Percentiles rank a stretch among this genome's conserved stretches.
Evolutionary conservation across 2,888 invertebrate genomes (phyloP).

Genomic region (Leptinotarsa rubiginosa): DNA sequence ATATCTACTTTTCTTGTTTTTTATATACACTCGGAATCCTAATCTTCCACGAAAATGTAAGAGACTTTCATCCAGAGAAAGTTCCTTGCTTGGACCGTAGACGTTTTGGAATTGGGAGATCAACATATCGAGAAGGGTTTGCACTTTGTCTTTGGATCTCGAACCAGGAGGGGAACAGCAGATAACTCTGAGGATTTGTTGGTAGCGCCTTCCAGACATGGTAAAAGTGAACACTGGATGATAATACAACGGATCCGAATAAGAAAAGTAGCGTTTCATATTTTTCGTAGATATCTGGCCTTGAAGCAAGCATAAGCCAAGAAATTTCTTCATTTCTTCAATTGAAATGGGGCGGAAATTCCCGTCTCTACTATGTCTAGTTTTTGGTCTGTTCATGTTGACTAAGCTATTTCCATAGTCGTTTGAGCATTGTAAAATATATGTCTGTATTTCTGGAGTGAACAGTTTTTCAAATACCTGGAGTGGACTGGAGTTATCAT

Average conservation of each 20-base stretch:
- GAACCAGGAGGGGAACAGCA: conserved; percentile 16
- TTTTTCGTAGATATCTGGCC: conserved; percentile 34
- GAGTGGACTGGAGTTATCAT: conserved; percentile 31
- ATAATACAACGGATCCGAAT: conserved; percentile 29
- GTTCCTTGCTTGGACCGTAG: conserved; percentile 25
- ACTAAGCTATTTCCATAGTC: conserved; percentile 24
- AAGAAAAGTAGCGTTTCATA: conserved; percentile 32
- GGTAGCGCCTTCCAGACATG: conserved; percentile 30
- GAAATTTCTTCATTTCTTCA: conserved; percentile 40
- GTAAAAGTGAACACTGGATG: no score
- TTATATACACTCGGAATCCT: conserved; percentile 29
- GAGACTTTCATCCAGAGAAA: conserved; percentile 27
- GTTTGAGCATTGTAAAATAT: conserved; percentile 25
- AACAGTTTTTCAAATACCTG: conserved; percentile 14
- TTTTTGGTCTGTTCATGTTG: conserved; percentile 29
- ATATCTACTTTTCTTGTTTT: conserved; percentile 30
- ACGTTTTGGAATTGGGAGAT: conserved; percentile 22
- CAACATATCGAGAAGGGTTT: conserved; percentile 24
- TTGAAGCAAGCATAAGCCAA: conserved; percentile 41
- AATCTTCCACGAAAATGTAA: conserved; percentile 24
- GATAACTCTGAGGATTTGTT: conserved; percentile 35
- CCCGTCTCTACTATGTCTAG: conserved; percentile 30
- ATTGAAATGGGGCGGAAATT: conserved; percentile 28
- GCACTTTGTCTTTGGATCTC: no score
- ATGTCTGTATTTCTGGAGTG: conserved; percentile 16